Evolutionary conservation across 2,797 vertebrate species (phyloP).

Genomic region (Hirundo rustica): DNA sequence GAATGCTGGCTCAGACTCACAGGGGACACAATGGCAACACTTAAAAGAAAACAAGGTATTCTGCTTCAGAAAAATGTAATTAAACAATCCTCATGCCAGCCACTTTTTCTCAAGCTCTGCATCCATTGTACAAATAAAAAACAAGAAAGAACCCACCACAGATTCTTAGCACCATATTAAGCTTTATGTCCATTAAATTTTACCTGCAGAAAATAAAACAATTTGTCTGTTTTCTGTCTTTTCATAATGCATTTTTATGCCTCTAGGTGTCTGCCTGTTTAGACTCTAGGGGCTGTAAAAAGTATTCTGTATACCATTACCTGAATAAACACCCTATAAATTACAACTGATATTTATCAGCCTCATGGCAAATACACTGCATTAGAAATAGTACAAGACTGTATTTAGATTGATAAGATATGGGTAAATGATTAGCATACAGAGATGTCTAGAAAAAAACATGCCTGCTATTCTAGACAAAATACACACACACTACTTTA

Average conservation of each 20-base stretch:
- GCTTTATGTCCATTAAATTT: conserved; percentile 65
- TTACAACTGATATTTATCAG: conserved; percentile 62
- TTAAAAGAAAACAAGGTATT: conserved; percentile 8
- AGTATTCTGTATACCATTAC: conserved; percentile 62
- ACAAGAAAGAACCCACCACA: not conserved
- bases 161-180: conserved; percentile 40
- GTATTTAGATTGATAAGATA: conserved; percentile 55
- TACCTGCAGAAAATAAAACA: conserved; percentile 63
- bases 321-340: conserved; percentile 72
- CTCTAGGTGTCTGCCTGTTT: conserved; percentile 46
- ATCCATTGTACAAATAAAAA: not conserved
- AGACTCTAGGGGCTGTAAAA: conserved; percentile 44
- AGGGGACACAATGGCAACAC: not conserved
- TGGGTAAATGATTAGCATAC: conserved; percentile 40
- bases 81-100: conserved; percentile 11
- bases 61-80: conserved; percentile 21
- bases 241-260: conserved; percentile 70
- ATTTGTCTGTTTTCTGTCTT: conserved; percentile 59
- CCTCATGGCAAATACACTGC: conserved; percentile 42
- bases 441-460: not conserved
- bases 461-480: conserved; percentile 21
- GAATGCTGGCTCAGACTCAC: not conserved
- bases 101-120: not conserved
- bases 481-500: conserved; percentile 44
- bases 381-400: conserved; percentile 36